Base-by-base conservation (phyloP, 2,888 invertebrate species). In the Hyalella azteca region DNA sequence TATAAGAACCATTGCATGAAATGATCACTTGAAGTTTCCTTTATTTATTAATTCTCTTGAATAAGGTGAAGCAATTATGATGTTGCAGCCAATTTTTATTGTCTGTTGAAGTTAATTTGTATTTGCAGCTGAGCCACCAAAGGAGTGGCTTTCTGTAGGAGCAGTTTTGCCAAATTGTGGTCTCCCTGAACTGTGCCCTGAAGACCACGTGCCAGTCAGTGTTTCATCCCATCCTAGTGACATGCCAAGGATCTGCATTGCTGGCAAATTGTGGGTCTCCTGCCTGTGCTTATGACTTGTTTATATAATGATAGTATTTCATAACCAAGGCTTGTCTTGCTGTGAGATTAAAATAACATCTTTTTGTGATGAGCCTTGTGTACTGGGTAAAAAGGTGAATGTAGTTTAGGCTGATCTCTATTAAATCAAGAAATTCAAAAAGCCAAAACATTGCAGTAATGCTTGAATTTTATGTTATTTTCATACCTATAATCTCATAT, bases 161-260 rank as follows among this genome's bases (percentile, higher is more conserved):
- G 75, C 86, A 36, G 84, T 85, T 36, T 78, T 87, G 36, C 85
- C 87, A 3, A 88, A 89, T 85, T 90, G 90, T 86, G 90, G 90
- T 1, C 86, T 89, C 36, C 81, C 85, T 2, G 85, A 86, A 15
- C 82, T 86, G 0, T 90, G 90, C 85, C 86, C 86, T 0, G 85
- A 86, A 0, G 85, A 87, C 66, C 86, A 87, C 26, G 88, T 90
- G 84, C 86, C 90, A 4, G 88, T 89, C 2, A 88, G 88, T 83
- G 86, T 90, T 22, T 89, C 88, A 86, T 88, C 90, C 0, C 91
- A 88, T 76, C 89, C 90, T 83, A 87, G 87, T 66, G 89, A 89
- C 79, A 87, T 88, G 81, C 90, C 90, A 15, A 88, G 88, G 85
- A 88, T 91, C 73, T 91, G 91, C 86, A 88, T 90, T 45, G 87